These are phyloP conservation scores for Reticulitermes speratus DNA, from an alignment of 1,140 invertebrate species.

Conservation along the genomic window DNA sequence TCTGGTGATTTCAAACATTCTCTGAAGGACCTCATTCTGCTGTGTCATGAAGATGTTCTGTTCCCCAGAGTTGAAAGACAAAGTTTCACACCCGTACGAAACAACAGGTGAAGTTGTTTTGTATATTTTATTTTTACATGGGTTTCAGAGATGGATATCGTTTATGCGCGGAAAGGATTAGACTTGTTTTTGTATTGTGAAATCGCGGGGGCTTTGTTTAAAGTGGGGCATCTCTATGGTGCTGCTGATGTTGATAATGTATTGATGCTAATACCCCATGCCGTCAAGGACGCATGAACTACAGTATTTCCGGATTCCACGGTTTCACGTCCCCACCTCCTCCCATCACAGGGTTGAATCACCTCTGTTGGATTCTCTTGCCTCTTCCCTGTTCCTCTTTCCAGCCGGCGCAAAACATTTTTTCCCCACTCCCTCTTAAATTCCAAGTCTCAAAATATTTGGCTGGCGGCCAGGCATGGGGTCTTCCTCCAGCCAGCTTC, in stretches of 20 bases:
- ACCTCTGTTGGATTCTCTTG: not conserved
- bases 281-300: not conserved
- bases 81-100: too few relatives aligned
- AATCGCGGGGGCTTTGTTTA: not conserved
- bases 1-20: too few relatives aligned
- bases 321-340: not conserved
- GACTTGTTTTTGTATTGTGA: not conserved
- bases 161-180: not conserved
- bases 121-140: not conserved
- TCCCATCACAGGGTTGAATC: constrained; percentile 3
- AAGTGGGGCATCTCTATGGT: not conserved
- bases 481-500: not conserved
- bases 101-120: not conserved
- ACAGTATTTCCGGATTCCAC: constrained; percentile 10
- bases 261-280: not conserved
- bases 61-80: too few relatives aligned
- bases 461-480: not conserved
- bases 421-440: not conserved
- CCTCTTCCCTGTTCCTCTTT: not conserved
- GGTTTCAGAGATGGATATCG: not conserved
- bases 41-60: too few relatives aligned
- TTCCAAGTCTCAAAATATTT: constrained; percentile 7
- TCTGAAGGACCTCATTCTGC: too few relatives aligned
- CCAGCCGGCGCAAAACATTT: not conserved
- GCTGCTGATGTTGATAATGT: not conserved